Base-by-base conservation (phyloP, 1,140 invertebrate species). In the Eriocheir sinensis region DNA sequence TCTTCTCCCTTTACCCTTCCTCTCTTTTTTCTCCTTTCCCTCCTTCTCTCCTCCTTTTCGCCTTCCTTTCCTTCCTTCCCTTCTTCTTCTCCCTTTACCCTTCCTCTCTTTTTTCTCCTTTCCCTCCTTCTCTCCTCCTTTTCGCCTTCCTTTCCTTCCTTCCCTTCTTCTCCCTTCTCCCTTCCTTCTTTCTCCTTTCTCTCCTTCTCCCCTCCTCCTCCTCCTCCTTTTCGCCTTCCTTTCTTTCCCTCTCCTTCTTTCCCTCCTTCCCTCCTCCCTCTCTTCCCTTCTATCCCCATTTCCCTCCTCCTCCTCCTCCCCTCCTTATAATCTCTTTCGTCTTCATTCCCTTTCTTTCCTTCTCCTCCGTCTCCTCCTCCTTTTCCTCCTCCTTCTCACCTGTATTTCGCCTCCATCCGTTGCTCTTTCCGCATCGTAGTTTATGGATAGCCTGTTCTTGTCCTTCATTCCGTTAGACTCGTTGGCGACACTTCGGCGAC, bases 401-500 rank as follows among this genome's bases (percentile, higher is more conserved):
- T 95, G 95, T n/a, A 95, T 79, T 36, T 94, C 93, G n/a, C 95
- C 95, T 2, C 95, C 95, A 48, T 95, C 95, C n/a, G 86, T 27
- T 17, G 30, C 34, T 34, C 95, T 81, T 15, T 93, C 36, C 32
- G 95, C 93, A 44, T 95, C 95, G 44, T 94, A 95, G 17, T n/a
- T 83, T 32, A 95, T 17, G n/a, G 40, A n/a, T 15, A 95, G 72
- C n/a, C 81, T 40, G 6, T 36, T 12, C 9, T 60, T 36, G 0
- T 80, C 72, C 0, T 38, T 17, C 2, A 27, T 72, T 53, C 12
- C 72, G 89, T 72, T 72, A 72, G 2, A n/a, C 60, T 72, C 72
- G 38, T n/a, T n/a, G n/a, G n/a, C 12, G 0, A 17, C 34, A 38
- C 41, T 30, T 81, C n/a, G 15, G 48, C 21, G 32, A 81, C 88